Base-by-base conservation (phyloP, 1,140 invertebrate genomes). In the Lordiphosa stackelbergi region DNA sequence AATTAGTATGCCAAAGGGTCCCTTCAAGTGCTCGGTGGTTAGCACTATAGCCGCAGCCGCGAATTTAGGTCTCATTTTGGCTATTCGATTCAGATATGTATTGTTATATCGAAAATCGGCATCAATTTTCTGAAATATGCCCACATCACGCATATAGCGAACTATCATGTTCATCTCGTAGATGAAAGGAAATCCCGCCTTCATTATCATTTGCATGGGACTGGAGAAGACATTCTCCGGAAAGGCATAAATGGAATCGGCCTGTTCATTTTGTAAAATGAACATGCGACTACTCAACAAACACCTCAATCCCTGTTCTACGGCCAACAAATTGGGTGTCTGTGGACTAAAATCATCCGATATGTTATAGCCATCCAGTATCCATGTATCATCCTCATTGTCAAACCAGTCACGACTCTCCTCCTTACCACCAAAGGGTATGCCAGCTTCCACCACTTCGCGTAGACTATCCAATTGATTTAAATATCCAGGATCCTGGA, bases 171-270 rank as follows among this genome's bases (percentile, higher is more conserved):
- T 89, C 59, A 90, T 88, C 16, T 81, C 69, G n/a, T 65, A 69
- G 40, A 90, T 79, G 24, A 89, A 89, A 2, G 90, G 89, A 38
- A 90, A 90, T 10, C 90, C 90, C 45, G 85, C 87, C 52, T 88
- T 83, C 57, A 88, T 86, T 22, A 90, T 85, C 73, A 90, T 88
- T 70, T 90, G 90, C 45, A 90, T 46, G 11, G 90, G 88, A 9
- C 90, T 90, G 5, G 86, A 85, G 47, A 91, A 90, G 4, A 90
- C 85, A 56, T 89, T 87, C 0, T 64, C 10, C 0, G 77, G 64
- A 49, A 88, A 79, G 2, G 85, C 72, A 59, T 87, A 90, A 0
- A 87, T 71, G 53, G 88, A 87, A 41, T 89, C 89, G 9, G 70
- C 74, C 34, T 53, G 41, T 8, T 16, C 10, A 53, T 68, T 84